Conservation (phyloP, 2,888 invertebrate genomes). For the Lepidochitona cinerea region DNA sequence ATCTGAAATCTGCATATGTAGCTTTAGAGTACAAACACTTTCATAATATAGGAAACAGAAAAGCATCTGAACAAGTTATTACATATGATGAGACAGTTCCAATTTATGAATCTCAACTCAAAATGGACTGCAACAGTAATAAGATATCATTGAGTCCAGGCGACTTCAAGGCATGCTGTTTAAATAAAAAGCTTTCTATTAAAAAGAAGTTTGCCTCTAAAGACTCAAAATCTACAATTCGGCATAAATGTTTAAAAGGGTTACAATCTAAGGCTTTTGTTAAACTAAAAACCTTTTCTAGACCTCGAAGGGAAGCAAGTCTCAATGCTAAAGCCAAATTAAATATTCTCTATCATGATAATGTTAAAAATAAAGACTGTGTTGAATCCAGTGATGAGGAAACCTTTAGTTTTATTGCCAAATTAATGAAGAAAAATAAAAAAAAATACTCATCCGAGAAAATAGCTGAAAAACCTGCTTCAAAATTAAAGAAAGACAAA, state of each 20-base stretch:
- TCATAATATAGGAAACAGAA: constrained; percentile 60
- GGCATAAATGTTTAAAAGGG: background rate
- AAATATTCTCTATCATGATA: constrained; percentile 26
- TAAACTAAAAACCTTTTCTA: background rate
- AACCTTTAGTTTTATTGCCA: background rate
- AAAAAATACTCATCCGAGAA: background rate
- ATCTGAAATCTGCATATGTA: background rate
- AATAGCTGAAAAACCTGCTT: background rate
- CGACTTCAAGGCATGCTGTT: background rate
- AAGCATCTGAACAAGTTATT: constrained; percentile 50
- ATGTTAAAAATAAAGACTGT: background rate
- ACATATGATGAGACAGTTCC: constrained; percentile 57
- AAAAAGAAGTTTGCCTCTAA: background rate
- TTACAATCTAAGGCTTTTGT: too few species aligned
- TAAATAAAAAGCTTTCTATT: background rate
- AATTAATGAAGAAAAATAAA: background rate
- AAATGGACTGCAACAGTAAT: background rate
- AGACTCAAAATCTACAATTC: background rate
- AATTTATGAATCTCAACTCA: constrained; percentile 13
- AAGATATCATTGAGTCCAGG: background rate
- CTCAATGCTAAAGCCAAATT: constrained; percentile 56
- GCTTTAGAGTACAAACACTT: constrained; percentile 45
- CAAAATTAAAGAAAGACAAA: background rate
- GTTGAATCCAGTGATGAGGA: background rate
- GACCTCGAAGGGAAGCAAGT: constrained; percentile 55